Conservation (phyloP, 1,140 invertebrate species). For the Ips nitidus region DNA sequence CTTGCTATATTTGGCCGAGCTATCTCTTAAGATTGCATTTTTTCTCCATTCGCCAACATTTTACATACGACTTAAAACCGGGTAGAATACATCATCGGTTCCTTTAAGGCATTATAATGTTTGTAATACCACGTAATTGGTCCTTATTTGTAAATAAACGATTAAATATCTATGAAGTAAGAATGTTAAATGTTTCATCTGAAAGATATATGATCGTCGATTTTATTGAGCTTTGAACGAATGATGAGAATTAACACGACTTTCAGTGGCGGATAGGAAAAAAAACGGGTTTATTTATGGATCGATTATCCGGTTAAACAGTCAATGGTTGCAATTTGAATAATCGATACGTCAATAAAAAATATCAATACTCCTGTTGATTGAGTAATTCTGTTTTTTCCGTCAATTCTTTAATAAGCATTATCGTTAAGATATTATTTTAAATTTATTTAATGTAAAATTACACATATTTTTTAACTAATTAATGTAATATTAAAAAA, state of each 20-base stretch:
- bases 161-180: slow-evolving; percentile 7
- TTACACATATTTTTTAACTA: no score
- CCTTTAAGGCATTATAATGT: background rate
- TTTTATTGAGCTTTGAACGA: slow-evolving; percentile 3
- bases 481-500: no score
- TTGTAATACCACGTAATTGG: background rate
- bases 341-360: no score
- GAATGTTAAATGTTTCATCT: slow-evolving; percentile 2
- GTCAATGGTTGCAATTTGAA: no score
- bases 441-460: no score
- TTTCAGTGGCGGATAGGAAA: background rate
- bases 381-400: no score
- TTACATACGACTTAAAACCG: background rate
- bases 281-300: background rate
- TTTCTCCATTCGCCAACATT: background rate
- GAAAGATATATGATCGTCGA: background rate
- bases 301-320: background rate
- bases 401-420: no score
- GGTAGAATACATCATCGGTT: background rate
- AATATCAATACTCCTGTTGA: no score
- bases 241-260: background rate
- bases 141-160: slow-evolving; percentile 9
- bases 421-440: no score
- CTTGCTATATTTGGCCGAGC: background rate
- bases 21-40: background rate